phyloP scores from a whole-genome alignment of 2,888 invertebrate species.

The Ormyrus labotus region DNA sequence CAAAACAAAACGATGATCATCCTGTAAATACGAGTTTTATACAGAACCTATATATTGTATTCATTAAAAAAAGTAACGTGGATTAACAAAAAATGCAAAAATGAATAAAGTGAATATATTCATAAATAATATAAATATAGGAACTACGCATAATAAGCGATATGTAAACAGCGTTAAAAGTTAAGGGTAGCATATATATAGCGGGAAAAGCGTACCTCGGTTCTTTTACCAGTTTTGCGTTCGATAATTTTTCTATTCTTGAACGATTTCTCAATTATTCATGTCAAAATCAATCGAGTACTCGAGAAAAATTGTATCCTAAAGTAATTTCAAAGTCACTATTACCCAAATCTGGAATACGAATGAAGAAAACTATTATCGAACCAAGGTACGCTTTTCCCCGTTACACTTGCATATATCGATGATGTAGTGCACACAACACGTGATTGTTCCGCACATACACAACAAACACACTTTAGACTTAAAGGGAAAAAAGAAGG shows the following conservation, averaged over 20 bases:
- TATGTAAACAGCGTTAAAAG: slow-evolving; percentile 55
- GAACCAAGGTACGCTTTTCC: slow-evolving; percentile 49
- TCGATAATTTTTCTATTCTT: too few relatives aligned
- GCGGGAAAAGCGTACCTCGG: slow-evolving; percentile 45
- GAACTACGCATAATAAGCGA: slow-evolving; percentile 55
- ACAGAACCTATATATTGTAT: slow-evolving; percentile 73
- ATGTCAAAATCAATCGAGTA: too few relatives aligned
- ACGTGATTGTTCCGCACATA: slow-evolving; percentile 74
- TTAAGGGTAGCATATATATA: slow-evolving; percentile 51
- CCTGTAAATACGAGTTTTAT: slow-evolving; percentile 76
- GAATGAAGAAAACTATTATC: slow-evolving; percentile 3
- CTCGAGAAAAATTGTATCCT: too few relatives aligned
- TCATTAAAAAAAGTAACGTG: slow-evolving; percentile 71
- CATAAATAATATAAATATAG: slow-evolving; percentile 63
- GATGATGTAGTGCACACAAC: slow-evolving; percentile 72
- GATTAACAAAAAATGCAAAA: slow-evolving; percentile 65
- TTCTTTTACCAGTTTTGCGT: not conserved
- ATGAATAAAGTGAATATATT: slow-evolving; percentile 61
- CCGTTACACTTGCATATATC: slow-evolving; percentile 56
- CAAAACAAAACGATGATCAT: slow-evolving; percentile 67
- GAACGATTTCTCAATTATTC: too few relatives aligned
- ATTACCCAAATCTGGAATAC: not conserved
- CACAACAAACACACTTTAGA: slow-evolving; percentile 63
- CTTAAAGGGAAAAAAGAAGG: slow-evolving; percentile 59
- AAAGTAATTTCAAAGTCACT: too few relatives aligned